Conservation (phyloP, 2,113 vertebrate species). For the Xenus cinereus region DNA sequence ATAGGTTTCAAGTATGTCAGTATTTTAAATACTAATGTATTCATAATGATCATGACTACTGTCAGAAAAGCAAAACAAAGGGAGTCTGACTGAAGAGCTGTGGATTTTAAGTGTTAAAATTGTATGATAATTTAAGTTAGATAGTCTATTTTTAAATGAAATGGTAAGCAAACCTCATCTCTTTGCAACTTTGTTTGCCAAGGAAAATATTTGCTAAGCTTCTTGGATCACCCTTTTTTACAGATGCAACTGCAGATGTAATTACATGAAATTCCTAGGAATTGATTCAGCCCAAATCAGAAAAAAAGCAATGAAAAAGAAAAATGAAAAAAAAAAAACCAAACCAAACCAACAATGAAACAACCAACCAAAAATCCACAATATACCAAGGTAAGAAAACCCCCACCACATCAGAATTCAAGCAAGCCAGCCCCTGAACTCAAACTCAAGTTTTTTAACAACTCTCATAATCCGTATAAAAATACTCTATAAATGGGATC, state of each 20-base stretch:
- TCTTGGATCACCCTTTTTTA: neutral
- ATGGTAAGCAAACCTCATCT: neutral
- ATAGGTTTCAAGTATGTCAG: neutral
- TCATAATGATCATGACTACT: neutral
- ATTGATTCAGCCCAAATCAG: neutral
- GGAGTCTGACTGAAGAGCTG: neutral
- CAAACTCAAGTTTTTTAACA: neutral
- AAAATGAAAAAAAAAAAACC: neutral
- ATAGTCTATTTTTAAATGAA: neutral
- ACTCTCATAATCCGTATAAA: neutral
- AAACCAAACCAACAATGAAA: neutral
- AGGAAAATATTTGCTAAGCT: constrained; percentile 5
- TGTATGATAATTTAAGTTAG: neutral
- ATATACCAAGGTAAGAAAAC: neutral
- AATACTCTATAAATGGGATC: neutral
- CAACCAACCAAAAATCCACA: neutral
- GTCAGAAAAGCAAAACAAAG: neutral
- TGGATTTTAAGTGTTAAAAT: neutral
- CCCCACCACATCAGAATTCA: neutral
- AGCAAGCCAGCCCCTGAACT: neutral
- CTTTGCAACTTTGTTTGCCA: neutral
- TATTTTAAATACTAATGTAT: neutral
- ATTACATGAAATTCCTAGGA: neutral
- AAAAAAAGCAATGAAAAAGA: neutral
- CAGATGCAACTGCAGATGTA: neutral